These are phyloP conservation scores for Scomberomorus guttatus DNA, from an alignment of 2,797 vertebrate genomes.

Conservation along the genomic window DNA sequence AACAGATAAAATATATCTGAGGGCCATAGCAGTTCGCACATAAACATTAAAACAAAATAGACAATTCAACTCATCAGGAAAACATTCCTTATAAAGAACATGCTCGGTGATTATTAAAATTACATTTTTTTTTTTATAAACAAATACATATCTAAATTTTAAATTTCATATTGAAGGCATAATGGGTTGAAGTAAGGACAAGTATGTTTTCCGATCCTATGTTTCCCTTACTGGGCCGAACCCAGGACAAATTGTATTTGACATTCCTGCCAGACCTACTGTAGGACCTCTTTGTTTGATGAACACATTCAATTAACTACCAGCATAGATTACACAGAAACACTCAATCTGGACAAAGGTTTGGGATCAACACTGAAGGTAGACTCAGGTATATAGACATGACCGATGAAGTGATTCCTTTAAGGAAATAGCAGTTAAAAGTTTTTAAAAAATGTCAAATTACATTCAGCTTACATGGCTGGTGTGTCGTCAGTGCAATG, in stretches of 20 bases:
- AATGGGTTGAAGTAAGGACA: slow-evolving; percentile 75
- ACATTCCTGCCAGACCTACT: slow-evolving; percentile 62
- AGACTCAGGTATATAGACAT: slow-evolving; percentile 17
- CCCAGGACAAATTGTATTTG: slow-evolving; percentile 49
- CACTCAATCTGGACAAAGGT: slow-evolving; percentile 41
- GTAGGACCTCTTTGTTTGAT: slow-evolving; percentile 47
- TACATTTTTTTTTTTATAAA: slow-evolving; percentile 77
- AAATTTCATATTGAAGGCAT: slow-evolving; percentile 78
- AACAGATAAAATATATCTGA: slow-evolving; percentile 71
- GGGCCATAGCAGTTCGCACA: slow-evolving; percentile 67
- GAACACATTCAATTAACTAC: slow-evolving; percentile 74
- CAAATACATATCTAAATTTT: slow-evolving; percentile 81
- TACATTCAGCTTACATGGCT: slow-evolving; percentile 77
- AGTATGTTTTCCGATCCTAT: slow-evolving; percentile 54
- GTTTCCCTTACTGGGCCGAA: slow-evolving; percentile 62
- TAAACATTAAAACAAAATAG: slow-evolving; percentile 74
- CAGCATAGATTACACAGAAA: slow-evolving; percentile 55
- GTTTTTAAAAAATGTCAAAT: slow-evolving; percentile 30
- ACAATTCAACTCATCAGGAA: slow-evolving; percentile 80
- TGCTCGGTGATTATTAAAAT: slow-evolving; percentile 81
- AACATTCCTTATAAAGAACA: slow-evolving; percentile 83
- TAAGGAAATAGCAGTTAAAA: slow-evolving; percentile 43
- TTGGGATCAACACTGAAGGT: slow-evolving; percentile 40
- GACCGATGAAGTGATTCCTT: slow-evolving; percentile 43
- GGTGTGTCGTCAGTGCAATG: slow-evolving; percentile 61